phyloP scores from a whole-genome alignment of 2,113 vertebrate genomes.

The Okapia johnstoni region DNA sequence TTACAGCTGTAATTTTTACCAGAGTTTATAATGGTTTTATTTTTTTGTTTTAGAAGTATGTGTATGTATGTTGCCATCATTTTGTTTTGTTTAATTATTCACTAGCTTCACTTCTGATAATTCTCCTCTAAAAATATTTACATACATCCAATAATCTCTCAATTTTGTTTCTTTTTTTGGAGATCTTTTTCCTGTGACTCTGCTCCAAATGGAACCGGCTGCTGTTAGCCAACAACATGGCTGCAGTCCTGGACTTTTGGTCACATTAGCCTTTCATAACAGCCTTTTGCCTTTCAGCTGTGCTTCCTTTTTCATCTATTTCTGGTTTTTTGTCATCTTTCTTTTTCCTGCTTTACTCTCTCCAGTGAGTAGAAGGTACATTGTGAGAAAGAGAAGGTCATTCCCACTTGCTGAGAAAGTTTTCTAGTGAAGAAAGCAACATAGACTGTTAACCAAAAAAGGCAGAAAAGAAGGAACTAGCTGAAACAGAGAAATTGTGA shows the following conservation, averaged over 20 bases:
- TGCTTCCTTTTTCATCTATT: neutral
- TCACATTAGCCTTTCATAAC: neutral
- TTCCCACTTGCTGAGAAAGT: neutral
- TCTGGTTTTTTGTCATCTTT: neutral
- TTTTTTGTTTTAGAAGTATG: neutral
- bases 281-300: neutral
- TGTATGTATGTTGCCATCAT: neutral
- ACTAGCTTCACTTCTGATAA: neutral
- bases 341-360: neutral
- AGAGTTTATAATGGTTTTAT: neutral
- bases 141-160: neutral
- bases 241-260: neutral
- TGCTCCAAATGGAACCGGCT: neutral
- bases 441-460: neutral
- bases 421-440: neutral
- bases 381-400: neutral
- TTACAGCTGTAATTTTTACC: neutral
- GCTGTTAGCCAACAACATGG: neutral
- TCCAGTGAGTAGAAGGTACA: neutral
- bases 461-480: neutral
- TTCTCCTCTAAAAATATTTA: neutral
- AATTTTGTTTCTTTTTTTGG: neutral
- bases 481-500: neutral
- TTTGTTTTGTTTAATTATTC: neutral
- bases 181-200: neutral